A percentile compares a stretch with the other conserved stretches of the same genome.
These are phyloP conservation scores for Axinella damicornis DNA, from an alignment of 37 sponge, comb jelly and placozoan genomes.

Conservation along the genomic window DNA sequence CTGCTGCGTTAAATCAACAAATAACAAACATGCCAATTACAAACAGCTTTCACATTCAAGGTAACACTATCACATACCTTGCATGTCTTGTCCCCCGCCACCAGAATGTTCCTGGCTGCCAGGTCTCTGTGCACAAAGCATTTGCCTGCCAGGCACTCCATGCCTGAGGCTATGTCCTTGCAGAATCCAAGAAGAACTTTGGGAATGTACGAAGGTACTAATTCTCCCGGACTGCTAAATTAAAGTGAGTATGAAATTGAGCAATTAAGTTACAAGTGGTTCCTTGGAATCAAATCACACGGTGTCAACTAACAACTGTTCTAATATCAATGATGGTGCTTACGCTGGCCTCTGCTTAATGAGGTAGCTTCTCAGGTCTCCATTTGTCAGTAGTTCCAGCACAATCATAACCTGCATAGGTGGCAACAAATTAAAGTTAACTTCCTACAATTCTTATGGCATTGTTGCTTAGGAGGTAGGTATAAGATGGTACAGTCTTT, in stretches of 20 bases:
- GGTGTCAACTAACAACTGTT: no score
- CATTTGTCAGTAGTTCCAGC: constrained; percentile 66
- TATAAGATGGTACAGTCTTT: no score
- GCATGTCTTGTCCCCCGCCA: constrained; percentile 35
- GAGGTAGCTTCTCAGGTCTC: constrained; percentile 61
- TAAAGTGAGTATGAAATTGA: background rate
- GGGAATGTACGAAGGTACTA: background rate
- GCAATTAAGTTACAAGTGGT: background rate
- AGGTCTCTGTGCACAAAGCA: constrained; percentile 29
- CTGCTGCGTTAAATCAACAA: no score
- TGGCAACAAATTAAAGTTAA: no score
- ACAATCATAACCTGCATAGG: constrained; percentile 73
- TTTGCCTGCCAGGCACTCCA: constrained; percentile 52
- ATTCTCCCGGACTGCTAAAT: background rate
- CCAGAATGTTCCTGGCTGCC: no score
- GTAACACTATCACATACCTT: no score
- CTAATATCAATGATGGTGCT: no score
- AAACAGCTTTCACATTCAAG: no score
- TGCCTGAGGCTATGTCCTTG: constrained; percentile 43
- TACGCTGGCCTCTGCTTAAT: constrained; percentile 1
- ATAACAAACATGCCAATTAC: no score
- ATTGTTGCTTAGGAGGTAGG: no score
- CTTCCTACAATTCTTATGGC: no score
- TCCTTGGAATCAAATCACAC: no score
- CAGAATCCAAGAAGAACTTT: constrained; percentile 24